Evolutionary conservation across 2,113 vertebrate genomes (phyloP).

Genomic region (Labeo catla): DNA sequence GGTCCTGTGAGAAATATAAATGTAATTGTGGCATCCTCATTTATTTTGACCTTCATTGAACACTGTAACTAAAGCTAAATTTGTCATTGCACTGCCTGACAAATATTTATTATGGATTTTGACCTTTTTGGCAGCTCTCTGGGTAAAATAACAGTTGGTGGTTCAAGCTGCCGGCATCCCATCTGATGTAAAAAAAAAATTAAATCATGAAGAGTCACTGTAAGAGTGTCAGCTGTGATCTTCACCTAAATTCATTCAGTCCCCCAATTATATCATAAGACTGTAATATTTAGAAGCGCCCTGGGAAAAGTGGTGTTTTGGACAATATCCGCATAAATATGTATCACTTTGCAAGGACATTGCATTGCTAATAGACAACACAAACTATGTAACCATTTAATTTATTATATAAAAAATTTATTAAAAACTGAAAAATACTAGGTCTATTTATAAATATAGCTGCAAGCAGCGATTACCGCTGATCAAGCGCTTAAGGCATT

Average conservation of each 20-base stretch:
- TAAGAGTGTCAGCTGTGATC: neutral
- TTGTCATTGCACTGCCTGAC: neutral
- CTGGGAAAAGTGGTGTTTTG: neutral
- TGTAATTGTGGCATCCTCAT: neutral
- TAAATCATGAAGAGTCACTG: neutral
- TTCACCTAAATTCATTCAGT: neutral
- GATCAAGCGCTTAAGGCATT: no score
- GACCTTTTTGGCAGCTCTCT: constrained; percentile 16
- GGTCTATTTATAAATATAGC: neutral
- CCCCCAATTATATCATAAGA: neutral
- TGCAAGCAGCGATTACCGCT: no score
- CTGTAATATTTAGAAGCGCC: neutral
- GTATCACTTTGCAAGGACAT: neutral
- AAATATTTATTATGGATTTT: constrained; percentile 23
- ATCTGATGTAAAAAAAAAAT: constrained; percentile 6
- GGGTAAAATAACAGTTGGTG: constrained; percentile 19
- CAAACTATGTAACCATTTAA: neutral
- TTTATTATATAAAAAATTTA: neutral
- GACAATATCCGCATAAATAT: neutral
- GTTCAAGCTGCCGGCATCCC: neutral
- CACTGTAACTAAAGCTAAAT: constrained; percentile 6
- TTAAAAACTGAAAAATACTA: neutral
- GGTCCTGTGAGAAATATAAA: neutral
- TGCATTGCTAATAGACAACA: neutral
- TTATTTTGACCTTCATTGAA: neutral